These are phyloP conservation scores for Enteromius anoplus DNA, from an alignment of 2,797 vertebrate genomes.

Conservation along the genomic window DNA sequence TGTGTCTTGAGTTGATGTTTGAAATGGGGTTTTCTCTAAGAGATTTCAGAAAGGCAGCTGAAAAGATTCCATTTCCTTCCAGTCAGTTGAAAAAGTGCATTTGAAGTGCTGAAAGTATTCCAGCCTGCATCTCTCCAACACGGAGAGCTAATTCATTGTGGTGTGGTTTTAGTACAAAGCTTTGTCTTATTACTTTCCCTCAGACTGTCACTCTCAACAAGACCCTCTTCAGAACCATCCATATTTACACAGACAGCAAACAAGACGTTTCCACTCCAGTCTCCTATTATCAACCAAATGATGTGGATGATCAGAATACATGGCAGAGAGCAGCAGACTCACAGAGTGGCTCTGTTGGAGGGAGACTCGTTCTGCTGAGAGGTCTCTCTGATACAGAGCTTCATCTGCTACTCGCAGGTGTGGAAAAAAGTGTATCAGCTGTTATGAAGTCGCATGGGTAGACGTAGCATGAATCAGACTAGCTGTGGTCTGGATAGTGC, in stretches of 20 bases:
- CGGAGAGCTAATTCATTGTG: slow-evolving; percentile 1
- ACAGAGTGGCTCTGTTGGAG: slow-evolving; percentile 38
- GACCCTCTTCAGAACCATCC: slow-evolving; percentile 1
- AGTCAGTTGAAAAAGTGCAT: slow-evolving; percentile 10
- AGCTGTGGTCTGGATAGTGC: background rate
- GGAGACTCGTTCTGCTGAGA: slow-evolving; percentile 26
- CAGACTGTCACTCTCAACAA: slow-evolving; percentile 30
- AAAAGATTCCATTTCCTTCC: slow-evolving; percentile 5
- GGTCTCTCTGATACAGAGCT: slow-evolving; percentile 34
- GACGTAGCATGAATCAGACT: slow-evolving; percentile 18
- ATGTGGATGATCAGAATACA: slow-evolving; percentile 40
- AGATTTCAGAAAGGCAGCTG: background rate
- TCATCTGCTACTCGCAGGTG: slow-evolving; percentile 35
- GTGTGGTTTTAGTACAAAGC: background rate
- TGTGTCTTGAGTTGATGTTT: slow-evolving; percentile 1
- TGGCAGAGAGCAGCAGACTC: slow-evolving; percentile 38
- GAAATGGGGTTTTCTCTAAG: background rate
- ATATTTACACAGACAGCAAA: slow-evolving; percentile 35
- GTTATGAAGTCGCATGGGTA: slow-evolving; percentile 1
- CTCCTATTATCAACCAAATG: slow-evolving; percentile 47
- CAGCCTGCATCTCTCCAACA: background rate
- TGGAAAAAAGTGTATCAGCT: slow-evolving; percentile 16
- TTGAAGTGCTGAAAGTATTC: background rate
- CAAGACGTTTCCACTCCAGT: slow-evolving; percentile 29
- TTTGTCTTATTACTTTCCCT: slow-evolving; percentile 32